phyloP scores from a whole-genome alignment of 2,797 vertebrate genomes.

The Coluber constrictor region DNA sequence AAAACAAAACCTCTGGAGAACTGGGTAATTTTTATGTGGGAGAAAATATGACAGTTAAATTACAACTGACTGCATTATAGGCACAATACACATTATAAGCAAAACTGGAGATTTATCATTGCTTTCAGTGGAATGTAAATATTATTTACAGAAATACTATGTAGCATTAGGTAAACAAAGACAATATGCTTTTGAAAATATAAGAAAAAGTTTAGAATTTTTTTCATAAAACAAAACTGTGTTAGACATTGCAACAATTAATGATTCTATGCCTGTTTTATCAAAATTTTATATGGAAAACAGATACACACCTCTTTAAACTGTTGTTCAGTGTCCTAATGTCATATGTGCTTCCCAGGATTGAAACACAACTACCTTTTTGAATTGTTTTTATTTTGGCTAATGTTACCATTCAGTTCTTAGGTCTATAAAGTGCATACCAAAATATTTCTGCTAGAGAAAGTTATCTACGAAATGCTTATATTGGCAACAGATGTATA shows the following conservation, averaged over 20 bases:
- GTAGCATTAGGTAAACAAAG: background rate
- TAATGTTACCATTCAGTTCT: background rate
- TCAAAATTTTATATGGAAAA: background rate
- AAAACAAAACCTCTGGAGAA: background rate
- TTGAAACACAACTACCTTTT: background rate
- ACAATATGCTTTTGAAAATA: background rate
- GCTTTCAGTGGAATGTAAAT: background rate
- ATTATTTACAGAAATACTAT: background rate
- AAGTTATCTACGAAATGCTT: background rate
- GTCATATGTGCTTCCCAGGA: background rate
- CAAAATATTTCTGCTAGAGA: background rate
- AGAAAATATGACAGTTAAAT: slow-evolving; percentile 19
- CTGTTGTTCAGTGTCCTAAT: background rate
- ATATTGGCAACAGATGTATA: background rate
- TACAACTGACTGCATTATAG: background rate
- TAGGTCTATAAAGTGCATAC: background rate
- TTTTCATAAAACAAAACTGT: background rate
- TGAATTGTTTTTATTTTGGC: background rate
- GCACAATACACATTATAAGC: background rate
- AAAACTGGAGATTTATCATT: background rate
- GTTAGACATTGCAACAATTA: background rate
- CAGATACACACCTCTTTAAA: background rate
- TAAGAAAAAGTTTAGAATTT: background rate
- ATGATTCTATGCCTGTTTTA: background rate
- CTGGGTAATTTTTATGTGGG: slow-evolving; percentile 4